Conservation (phyloP, 1,140 invertebrate species). For the Lucilia sericata region DNA sequence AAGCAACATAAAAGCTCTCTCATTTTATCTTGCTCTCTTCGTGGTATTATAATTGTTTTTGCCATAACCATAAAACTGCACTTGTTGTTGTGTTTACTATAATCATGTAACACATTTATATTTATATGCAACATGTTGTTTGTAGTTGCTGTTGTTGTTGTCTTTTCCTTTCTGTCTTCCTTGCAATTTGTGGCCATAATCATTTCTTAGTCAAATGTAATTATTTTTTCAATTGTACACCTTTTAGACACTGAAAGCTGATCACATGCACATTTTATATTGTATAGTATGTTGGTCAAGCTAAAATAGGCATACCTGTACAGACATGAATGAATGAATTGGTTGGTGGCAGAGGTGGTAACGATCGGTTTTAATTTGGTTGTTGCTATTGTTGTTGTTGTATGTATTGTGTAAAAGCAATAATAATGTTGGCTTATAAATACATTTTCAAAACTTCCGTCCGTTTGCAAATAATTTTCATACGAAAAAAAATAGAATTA, state of each 20-base stretch:
- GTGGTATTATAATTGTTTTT: neutral
- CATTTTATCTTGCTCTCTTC: neutral
- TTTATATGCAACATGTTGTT: neutral
- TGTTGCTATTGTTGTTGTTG: no score
- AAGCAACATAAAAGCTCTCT: no score
- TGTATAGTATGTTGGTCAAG: neutral
- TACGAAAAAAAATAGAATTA: neutral
- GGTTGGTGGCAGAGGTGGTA: slow-evolving; percentile 40
- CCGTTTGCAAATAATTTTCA: slow-evolving; percentile 40
- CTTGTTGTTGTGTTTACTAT: slow-evolving; percentile 6
- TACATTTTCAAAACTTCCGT: slow-evolving; percentile 40
- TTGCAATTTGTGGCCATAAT: slow-evolving; percentile 41
- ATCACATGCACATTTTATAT: neutral
- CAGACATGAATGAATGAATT: slow-evolving; percentile 1
- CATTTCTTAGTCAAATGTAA: slow-evolving; percentile 43
- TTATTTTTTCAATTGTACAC: slow-evolving; percentile 44
- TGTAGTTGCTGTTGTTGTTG: slow-evolving; percentile 17
- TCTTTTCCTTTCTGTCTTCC: neutral
- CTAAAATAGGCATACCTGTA: neutral
- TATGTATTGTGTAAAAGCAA: neutral
- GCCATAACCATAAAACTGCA: slow-evolving; percentile 14
- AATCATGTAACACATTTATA: slow-evolving; percentile 43
- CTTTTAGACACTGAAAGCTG: slow-evolving; percentile 33
- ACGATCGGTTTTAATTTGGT: neutral
- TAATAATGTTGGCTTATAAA: neutral